Conservation (phyloP, 1,140 invertebrate species). For the Armadillidium nasatum region DNA sequence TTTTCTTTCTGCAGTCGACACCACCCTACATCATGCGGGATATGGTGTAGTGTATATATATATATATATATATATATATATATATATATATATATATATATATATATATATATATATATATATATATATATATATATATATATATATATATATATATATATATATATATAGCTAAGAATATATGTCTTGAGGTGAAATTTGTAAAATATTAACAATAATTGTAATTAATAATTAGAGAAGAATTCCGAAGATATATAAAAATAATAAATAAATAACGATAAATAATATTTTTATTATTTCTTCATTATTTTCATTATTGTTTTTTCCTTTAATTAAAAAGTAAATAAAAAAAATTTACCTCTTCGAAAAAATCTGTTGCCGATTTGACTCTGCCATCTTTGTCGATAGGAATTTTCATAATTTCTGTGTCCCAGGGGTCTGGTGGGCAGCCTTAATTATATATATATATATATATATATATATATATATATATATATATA, state of each 20-base stretch:
- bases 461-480: too few relatives aligned
- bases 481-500: too few relatives aligned
- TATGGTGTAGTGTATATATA: too few relatives aligned
- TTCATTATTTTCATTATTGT: background rate
- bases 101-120: background rate
- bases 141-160: background rate
- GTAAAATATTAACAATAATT: too few relatives aligned
- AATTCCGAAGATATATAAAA: too few relatives aligned
- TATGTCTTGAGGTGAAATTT: too few relatives aligned
- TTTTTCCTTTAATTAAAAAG: background rate
- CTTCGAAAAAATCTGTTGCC: slow-evolving; percentile 28
- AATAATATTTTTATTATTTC: background rate
- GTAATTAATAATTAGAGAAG: too few relatives aligned
- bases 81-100: background rate
- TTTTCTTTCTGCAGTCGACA: too few relatives aligned
- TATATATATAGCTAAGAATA: background rate
- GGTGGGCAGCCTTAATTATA: slow-evolving; percentile 19
- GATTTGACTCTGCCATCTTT: slow-evolving; percentile 28
- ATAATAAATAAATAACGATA: too few relatives aligned
- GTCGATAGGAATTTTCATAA: slow-evolving; percentile 31
- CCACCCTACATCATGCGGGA: too few relatives aligned
- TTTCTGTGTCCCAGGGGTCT: slow-evolving; percentile 28
- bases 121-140: background rate
- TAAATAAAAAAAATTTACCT: too few relatives aligned
- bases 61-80: too few relatives aligned